A percentile compares a stretch with the other conserved stretches of the same genome.
Conservation (phyloP, 2,888 invertebrate species). For the Tanypteryx hageni region DNA sequence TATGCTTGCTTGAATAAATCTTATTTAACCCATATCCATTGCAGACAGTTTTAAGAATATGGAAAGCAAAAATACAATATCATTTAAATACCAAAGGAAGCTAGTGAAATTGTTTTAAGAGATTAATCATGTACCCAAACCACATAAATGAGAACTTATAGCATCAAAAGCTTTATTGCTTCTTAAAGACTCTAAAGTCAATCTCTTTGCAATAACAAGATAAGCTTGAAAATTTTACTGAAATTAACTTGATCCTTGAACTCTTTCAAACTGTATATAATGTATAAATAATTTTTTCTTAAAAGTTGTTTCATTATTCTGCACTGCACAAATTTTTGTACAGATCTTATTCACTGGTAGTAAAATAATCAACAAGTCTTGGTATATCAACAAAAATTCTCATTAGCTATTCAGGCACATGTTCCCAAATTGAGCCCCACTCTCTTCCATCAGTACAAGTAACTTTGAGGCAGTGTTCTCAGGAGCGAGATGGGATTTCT, state of each 20-base stretch:
- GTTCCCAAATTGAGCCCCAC: conserved; percentile 34
- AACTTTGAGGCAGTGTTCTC: conserved; percentile 52
- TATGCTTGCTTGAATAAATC: not conserved
- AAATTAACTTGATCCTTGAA: not conserved
- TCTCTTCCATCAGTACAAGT: not conserved
- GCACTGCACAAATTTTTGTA: not conserved
- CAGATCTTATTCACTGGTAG: conserved; percentile 3
- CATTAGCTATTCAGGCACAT: conserved; percentile 61
- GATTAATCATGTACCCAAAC: conserved; percentile 49
- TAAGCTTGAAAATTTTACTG: not conserved
- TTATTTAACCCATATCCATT: not conserved
- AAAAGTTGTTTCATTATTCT: not conserved
- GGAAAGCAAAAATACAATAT: conserved; percentile 22
- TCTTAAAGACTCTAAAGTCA: conserved; percentile 14
- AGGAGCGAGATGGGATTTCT: conserved; percentile 65
- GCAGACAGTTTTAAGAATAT: not conserved
- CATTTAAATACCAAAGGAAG: conserved; percentile 34
- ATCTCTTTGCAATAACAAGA: conserved; percentile 26
- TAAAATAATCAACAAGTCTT: conserved; percentile 57
- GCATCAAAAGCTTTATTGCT: conserved; percentile 59
- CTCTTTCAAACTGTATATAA: not conserved
- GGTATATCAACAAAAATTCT: not conserved
- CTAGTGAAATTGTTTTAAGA: conserved; percentile 19
- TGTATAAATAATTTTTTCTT: conserved; percentile 54
- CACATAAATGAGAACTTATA: conserved; percentile 31